Conservation (phyloP, 1,140 invertebrate genomes). For the Drosophila lowei region DNA sequence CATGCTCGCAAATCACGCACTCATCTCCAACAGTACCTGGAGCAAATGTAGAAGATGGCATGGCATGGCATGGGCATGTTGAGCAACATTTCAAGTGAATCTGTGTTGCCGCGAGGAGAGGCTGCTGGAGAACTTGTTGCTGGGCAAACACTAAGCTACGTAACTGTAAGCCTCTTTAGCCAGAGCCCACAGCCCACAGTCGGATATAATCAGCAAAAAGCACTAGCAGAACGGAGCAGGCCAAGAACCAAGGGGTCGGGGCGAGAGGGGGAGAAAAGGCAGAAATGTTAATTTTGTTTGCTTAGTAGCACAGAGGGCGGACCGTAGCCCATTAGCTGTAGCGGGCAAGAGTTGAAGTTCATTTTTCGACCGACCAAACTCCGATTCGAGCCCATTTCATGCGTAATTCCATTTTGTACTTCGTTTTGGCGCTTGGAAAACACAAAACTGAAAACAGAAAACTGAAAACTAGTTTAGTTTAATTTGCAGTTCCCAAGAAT, state of each 20-base stretch:
- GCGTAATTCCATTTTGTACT: conserved; percentile 37
- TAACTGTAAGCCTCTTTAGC: conserved; percentile 31
- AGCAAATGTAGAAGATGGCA: too few relatives aligned
- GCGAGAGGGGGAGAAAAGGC: too few relatives aligned
- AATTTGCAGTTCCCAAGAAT: conserved; percentile 57
- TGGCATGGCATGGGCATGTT: conserved; percentile 13
- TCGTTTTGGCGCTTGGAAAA: conserved; percentile 33
- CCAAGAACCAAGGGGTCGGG: neutral
- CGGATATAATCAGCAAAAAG: conserved; percentile 34
- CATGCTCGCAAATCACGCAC: too few relatives aligned
- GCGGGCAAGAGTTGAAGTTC: conserved; percentile 2
- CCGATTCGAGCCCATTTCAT: conserved; percentile 23
- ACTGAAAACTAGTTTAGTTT: conserved; percentile 70
- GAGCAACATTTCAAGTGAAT: conserved; percentile 39
- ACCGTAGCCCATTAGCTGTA: conserved; percentile 14
- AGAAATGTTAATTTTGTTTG: conserved; percentile 38
- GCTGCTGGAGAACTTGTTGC: conserved; percentile 47
- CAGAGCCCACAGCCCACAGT: conserved; percentile 22
- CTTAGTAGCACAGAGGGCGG: conserved; percentile 13
- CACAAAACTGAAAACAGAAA: conserved; percentile 14
- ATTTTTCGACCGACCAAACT: conserved; percentile 12
- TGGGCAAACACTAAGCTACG: conserved; percentile 13
- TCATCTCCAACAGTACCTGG: too few relatives aligned
- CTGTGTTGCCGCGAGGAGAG: conserved; percentile 6
- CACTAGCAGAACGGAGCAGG: conserved; percentile 1